Evolutionary conservation across 2,888 invertebrate species (phyloP), one percentile per base, ranked within the genome.

Genomic region (Drosophila glabriapex): DNA sequence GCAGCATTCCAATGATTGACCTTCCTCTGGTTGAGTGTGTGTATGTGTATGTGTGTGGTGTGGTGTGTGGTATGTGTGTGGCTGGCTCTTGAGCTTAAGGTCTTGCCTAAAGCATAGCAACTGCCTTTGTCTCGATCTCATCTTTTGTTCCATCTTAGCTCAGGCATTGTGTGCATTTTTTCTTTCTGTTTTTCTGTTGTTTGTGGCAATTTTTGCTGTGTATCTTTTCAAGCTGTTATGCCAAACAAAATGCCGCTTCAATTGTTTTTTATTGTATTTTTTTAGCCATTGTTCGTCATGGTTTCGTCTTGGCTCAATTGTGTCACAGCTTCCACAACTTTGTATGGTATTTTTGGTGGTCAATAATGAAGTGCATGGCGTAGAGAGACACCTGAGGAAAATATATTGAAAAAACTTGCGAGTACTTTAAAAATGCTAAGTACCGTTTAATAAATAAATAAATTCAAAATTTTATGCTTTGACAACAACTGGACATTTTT

Each of bases 1-100:
- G 83, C 85, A 88, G 69, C 83, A 91, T 91, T 83, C 85, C 86
- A 88, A 86, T 84, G 83, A 88, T 88, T 88, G 85, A 89, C 84
- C 91, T 90, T 87, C 72, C 77, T 65, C 71, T 71, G 55, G 43
- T 58, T 46, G 43, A 50, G 29, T 41, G 28, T 43, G 37, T 64
- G 29, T 63, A 56, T 19, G 25, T 69, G 64, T 53, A 56, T 19
- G 25, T 69, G 64, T 53, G 50, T 67, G 54, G 43, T 65, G 65
- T 59, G 39, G 61, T 65, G 59, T 69, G 49, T 22, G 64, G 19
- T 73, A 46, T 60, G 66, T 73, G 71, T 76, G 82, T 84, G 80
- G 62, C 56, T 62, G 68, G 72, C 73, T 28, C 86, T 80, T 63
- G 75, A 85, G 73, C 58, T 85, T 79, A 82, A 77, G 87, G 79